A percentile compares a stretch with the other conserved stretches of the same genome.
Conservation (phyloP, 2,797 vertebrate genomes). For the Odontamblyopus lacepedii region DNA sequence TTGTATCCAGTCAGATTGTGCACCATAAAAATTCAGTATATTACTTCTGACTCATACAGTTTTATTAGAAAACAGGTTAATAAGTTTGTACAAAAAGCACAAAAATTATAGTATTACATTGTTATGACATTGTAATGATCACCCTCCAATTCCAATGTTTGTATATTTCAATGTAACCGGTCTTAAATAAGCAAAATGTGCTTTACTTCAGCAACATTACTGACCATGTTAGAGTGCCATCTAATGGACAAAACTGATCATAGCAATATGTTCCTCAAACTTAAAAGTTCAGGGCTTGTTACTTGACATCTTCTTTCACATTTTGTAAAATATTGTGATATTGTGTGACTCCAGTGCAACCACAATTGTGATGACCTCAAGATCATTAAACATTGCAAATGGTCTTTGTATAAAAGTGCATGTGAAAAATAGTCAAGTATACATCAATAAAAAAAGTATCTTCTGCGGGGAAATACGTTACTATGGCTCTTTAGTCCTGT, state of each 20-base stretch:
- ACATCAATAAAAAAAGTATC: constrained; percentile 52
- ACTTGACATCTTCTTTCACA: constrained; percentile 23
- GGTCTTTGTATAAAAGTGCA: constrained; percentile 66
- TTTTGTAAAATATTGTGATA: constrained; percentile 20
- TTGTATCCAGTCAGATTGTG: not conserved
- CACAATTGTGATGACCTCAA: constrained; percentile 25
- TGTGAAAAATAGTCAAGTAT: constrained; percentile 58
- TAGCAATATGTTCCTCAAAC: constrained; percentile 31
- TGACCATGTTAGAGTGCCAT: constrained; percentile 40
- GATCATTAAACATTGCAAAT: constrained; percentile 38
- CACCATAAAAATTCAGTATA: not conserved
- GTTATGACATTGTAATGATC: not conserved
- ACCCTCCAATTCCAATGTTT: not conserved
- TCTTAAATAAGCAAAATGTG: not conserved
- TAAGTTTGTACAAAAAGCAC: constrained; percentile 1
- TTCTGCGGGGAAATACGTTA: constrained; percentile 41
- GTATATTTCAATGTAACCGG: not conserved
- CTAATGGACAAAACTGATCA: constrained; percentile 52
- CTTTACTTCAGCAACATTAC: not conserved
- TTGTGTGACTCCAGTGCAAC: constrained; percentile 36
- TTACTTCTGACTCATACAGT: not conserved
- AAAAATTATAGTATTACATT: not conserved
- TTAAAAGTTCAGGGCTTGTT: constrained; percentile 36
- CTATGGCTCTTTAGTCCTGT: constrained; percentile 33
- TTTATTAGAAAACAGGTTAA: constrained; percentile 1